Evolutionary conservation across 2,888 invertebrate genomes (phyloP), one percentile per base, ranked within the genome.

Genomic region (Harpagoxenus sublaevis): DNA sequence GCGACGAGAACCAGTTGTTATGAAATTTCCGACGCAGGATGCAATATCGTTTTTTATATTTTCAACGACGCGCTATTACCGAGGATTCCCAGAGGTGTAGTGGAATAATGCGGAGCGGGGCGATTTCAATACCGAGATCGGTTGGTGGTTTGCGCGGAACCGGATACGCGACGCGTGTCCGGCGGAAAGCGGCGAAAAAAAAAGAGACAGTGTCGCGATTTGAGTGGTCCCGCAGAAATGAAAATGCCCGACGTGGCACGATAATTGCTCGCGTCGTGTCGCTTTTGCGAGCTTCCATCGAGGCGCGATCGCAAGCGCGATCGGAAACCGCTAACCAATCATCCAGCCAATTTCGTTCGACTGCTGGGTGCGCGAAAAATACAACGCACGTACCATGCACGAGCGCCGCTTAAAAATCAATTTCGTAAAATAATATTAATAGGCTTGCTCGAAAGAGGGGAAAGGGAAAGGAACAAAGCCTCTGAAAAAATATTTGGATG

Each of bases 261-360:
- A 73, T 77, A 71, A 84, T 81, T 71, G 79, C 39, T 73, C 48
- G 60, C 71, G 53, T 42, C 79, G 71, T 39, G 57, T 81, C 73
- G 79, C 45, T 79, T 79, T 81, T 73, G 48, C 79, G 23, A 48
- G 28, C 18, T 62, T 83, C 53, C 35, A 68, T 75, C 60, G 79
- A 79, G 45, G 57, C 48, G 55, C 57, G 71, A 78, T 78, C 77
- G 77, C n/a, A 42, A 78, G 42, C 39, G 39, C 79, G 74, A 81
- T 81, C 74, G 79, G 74, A 81, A 81, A 81, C 74, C 79, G 35
- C 60, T 60, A 62, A 81, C 74, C 79, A 73, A 81, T 81, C 79
- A 81, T 81, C 60, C 60, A 28, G 60, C 60, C 79, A 81, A 81
- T 81, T 81, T 81, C 74, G 39, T 23, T 73, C 60, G 35, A 57